A percentile compares a stretch with the other conserved stretches of the same genome.
phyloP scores from a whole-genome alignment of 2,888 invertebrate species.

The Morpho helenor region DNA sequence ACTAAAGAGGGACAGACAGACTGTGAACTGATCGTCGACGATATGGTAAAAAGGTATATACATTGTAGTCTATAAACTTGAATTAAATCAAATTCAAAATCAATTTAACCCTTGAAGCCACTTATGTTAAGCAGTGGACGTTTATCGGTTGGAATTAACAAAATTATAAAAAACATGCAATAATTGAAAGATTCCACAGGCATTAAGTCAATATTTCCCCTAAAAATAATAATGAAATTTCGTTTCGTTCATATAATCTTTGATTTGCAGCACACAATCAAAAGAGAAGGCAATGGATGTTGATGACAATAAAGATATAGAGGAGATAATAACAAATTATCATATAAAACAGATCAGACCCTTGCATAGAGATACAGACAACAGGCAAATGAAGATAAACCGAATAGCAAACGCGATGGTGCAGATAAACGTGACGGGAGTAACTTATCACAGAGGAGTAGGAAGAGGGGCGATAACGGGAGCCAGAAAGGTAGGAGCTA shows the following conservation, averaged over 20 bases:
- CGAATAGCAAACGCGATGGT: background rate
- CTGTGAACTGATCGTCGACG: background rate
- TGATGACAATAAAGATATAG: conserved; percentile 47
- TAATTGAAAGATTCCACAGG: no score
- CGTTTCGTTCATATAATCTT: no score
- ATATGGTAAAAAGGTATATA: conserved; percentile 14
- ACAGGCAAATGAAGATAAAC: no score
- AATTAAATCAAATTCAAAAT: no score
- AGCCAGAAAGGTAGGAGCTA: background rate
- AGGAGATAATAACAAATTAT: conserved; percentile 60
- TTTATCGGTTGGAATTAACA: no score
- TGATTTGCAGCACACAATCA: conserved; percentile 9
- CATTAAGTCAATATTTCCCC: no score
- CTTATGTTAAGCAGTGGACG: no score
- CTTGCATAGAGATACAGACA: conserved; percentile 8
- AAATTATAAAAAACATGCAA: no score
- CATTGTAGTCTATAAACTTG: background rate
- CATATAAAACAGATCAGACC: conserved; percentile 48
- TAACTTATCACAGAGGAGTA: background rate
- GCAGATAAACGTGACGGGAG: background rate
- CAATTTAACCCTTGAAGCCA: no score
- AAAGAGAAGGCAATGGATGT: conserved; percentile 10
- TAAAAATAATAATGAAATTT: no score
- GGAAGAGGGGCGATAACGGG: background rate
- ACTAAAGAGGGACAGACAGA: background rate